phyloP scores from a whole-genome alignment of 2,797 vertebrate genomes.

The Lerista edwardsae region DNA sequence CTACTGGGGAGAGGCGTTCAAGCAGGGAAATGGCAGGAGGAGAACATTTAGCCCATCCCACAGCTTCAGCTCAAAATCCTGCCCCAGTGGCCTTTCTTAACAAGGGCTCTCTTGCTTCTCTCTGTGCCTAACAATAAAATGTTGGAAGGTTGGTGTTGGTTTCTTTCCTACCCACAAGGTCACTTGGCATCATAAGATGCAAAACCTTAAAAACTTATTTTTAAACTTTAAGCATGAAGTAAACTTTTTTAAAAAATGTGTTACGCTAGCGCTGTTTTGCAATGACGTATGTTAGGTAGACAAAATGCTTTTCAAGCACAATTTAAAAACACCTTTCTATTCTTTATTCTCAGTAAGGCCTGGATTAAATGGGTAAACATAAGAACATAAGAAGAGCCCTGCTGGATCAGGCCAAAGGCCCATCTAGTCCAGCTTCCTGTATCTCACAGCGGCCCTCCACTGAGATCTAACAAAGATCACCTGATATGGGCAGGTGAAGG shows the following conservation, averaged over 20 bases:
- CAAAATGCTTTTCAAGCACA: conserved; percentile 90
- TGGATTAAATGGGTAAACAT: conserved; percentile 71
- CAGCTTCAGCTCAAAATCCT: background rate
- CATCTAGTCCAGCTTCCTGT: too few relatives aligned
- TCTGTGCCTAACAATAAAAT: conserved; percentile 68
- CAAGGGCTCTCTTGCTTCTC: background rate
- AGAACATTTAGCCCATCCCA: background rate
- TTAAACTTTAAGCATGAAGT: too few relatives aligned
- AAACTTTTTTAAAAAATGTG: conserved; percentile 72
- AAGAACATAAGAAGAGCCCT: too few relatives aligned
- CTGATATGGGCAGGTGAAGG: background rate
- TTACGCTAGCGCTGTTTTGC: conserved; percentile 77
- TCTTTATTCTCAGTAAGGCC: conserved; percentile 78
- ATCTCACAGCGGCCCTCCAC: too few relatives aligned
- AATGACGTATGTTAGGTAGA: conserved; percentile 75
- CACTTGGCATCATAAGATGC: conserved; percentile 76
- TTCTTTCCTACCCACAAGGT: conserved; percentile 67
- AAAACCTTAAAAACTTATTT: too few relatives aligned
- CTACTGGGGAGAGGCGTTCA: background rate
- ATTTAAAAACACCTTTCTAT: conserved; percentile 73
- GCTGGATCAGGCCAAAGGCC: too few relatives aligned
- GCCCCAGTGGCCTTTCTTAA: background rate
- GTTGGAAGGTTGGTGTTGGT: conserved; percentile 67
- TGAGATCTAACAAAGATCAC: conserved; percentile 14
- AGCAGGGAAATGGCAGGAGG: background rate